Conservation (phyloP, 2,888 invertebrate genomes). For the Odontocolon sp. region DNA sequence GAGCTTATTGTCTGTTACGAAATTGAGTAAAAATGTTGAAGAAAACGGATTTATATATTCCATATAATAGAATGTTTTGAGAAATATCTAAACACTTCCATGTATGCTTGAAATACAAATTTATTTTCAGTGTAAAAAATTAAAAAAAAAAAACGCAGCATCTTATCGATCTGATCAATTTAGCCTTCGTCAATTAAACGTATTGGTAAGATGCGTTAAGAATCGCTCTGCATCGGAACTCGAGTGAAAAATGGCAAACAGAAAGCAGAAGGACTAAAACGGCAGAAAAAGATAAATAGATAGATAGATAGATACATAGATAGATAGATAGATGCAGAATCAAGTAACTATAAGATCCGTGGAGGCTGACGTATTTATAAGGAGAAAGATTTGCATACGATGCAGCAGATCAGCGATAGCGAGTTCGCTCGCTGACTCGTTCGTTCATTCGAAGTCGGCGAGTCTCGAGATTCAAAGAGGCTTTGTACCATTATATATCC, state of each 20-base stretch:
- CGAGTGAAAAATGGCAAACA: constrained; percentile 33
- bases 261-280: constrained; percentile 44
- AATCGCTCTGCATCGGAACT: constrained; percentile 53
- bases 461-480: constrained; percentile 67
- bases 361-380: constrained; percentile 81
- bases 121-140: no score
- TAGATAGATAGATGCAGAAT: constrained; percentile 59
- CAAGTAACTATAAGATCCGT: constrained; percentile 75
- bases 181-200: constrained; percentile 8
- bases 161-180: no score
- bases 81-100: no score
- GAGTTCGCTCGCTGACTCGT: constrained; percentile 61
- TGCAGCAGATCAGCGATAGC: constrained; percentile 75
- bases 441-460: constrained; percentile 60
- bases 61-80: no score
- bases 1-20: no score
- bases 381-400: constrained; percentile 80
- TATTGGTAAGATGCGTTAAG: constrained; percentile 56
- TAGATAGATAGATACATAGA: constrained; percentile 33
- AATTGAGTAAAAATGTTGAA: no score
- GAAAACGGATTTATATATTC: neutral
- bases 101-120: no score
- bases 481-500: constrained; percentile 70
- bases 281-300: constrained; percentile 44
- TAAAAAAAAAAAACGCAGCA: no score